A percentile compares a stretch with the other conserved stretches of the same genome.
Evolutionary conservation across 2,113 vertebrate species (phyloP).

Genomic region (Alces alces): DNA sequence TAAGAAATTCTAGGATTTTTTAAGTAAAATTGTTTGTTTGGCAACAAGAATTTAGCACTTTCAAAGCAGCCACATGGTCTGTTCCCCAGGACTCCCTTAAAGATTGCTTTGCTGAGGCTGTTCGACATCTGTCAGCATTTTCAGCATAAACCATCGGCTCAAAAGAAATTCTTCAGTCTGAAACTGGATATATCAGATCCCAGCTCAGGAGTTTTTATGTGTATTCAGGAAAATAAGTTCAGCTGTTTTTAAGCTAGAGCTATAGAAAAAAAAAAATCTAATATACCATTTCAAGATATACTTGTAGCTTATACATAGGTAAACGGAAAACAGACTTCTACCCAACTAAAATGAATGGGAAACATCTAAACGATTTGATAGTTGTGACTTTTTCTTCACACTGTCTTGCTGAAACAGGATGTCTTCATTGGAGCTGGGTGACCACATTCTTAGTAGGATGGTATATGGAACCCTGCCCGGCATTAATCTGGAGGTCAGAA

Average conservation of each 20-base stretch:
- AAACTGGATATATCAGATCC: constrained; percentile 62
- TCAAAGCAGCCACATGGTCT: constrained; percentile 29
- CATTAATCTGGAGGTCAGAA: constrained; percentile 48
- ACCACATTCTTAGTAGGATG: neutral
- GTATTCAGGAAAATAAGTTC: constrained; percentile 62
- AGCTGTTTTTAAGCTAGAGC: constrained; percentile 47
- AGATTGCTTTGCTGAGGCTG: constrained; percentile 37
- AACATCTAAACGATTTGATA: neutral
- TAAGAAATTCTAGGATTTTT: constrained; percentile 17
- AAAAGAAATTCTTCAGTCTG: constrained; percentile 61
- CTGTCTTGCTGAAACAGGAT: neutral
- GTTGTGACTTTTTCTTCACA: neutral
- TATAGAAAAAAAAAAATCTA: neutral
- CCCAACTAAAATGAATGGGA: neutral
- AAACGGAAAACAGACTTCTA: constrained; percentile 5
- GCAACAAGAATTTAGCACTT: constrained; percentile 54
- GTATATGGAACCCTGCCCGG: constrained; percentile 8
- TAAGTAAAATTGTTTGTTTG: constrained; percentile 52
- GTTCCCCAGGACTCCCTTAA: constrained; percentile 28
- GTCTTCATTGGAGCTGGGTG: constrained; percentile 8
- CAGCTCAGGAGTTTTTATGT: constrained; percentile 48
- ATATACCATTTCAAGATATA: constrained; percentile 15
- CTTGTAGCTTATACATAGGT: neutral
- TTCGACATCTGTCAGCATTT: constrained; percentile 69
- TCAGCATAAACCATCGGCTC: constrained; percentile 56